Evolutionary conservation across 1,140 invertebrate species (phyloP), one percentile per base, ranked within the genome.

Genomic region (Luehdorfia chinensis): DNA sequence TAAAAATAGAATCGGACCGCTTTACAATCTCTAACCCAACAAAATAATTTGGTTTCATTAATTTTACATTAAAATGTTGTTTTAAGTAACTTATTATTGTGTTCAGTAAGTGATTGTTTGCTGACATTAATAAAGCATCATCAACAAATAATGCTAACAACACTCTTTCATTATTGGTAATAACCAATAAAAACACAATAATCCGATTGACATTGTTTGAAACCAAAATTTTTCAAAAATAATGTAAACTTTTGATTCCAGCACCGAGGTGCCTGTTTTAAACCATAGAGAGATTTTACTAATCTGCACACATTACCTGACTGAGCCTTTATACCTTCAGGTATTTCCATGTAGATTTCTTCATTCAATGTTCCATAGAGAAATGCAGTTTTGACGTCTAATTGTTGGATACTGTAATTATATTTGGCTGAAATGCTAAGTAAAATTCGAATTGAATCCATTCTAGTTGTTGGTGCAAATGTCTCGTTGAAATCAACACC

Each of bases 361-460:
- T 59, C 45, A 4, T 45, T 50, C 2, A 85, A 30, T n/a, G 68
- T 28, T 7, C 77, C 78, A 63, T 87, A 50, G 1, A 87, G 36
- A 52, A 85, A 88, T 1, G 87, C 87, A 46, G 78, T 77, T 54
- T 73, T 81, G 1, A 88, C 66, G 65, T 88, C 83, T 43, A 88
- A 75, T 36, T 87, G 77, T 21, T 48, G 23, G 8, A 88, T 55
- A 8, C 68, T 14, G 16, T 71, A 55, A 27, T 76, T 59, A 39
- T 81, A 28, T 44, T 64, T 33, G 4, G 68, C 69, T 33, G 76
- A 62, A 44, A 87, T 63, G 33, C 61, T 55, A 7, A 83, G 73
- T 37, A 70, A 56, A 23, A 73, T 46, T 59, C 88, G 57, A 30
- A 89, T 60, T 15, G 81, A 62, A 18, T 69, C 68, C 47, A 61